phyloP scores from a whole-genome alignment of 1,140 invertebrate species.

The Hesperophylax magnus region DNA sequence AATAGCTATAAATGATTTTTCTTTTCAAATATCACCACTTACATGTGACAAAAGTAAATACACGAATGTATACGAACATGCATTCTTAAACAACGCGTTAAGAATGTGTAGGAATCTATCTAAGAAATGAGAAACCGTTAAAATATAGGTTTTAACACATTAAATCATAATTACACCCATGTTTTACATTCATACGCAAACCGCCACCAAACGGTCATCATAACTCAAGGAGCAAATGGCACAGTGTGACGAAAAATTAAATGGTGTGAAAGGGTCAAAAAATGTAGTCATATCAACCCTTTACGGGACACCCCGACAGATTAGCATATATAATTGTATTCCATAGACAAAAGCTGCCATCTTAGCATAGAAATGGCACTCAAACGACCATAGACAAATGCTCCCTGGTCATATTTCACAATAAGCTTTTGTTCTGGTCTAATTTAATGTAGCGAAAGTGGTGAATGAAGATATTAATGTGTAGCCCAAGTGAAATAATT shows the following conservation, averaged over 20 bases:
- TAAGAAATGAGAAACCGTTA: too few relatives aligned
- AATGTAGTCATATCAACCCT: conserved; percentile 41
- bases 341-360: conserved; percentile 43
- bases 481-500: conserved; percentile 10
- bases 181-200: conserved; percentile 13
- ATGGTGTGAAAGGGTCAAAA: conserved; percentile 57
- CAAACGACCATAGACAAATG: conserved; percentile 37
- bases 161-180: conserved; percentile 21
- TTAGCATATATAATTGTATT: conserved; percentile 55
- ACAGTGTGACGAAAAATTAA: conserved; percentile 55
- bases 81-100: too few relatives aligned
- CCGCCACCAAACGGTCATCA: conserved; percentile 23
- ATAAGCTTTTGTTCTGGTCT: conserved; percentile 43
- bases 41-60: too few relatives aligned
- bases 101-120: too few relatives aligned
- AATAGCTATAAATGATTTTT: too few relatives aligned
- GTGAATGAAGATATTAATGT: conserved; percentile 26
- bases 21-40: too few relatives aligned
- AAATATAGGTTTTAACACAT: not conserved
- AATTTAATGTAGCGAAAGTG: conserved; percentile 35
- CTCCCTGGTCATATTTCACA: conserved; percentile 38
- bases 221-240: conserved; percentile 42
- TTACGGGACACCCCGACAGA: conserved; percentile 20
- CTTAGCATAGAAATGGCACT: conserved; percentile 45
- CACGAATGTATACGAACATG: too few relatives aligned